These are phyloP conservation scores for Agonopterix subpropinquella DNA, from an alignment of 2,888 invertebrate species.

Conservation along the genomic window DNA sequence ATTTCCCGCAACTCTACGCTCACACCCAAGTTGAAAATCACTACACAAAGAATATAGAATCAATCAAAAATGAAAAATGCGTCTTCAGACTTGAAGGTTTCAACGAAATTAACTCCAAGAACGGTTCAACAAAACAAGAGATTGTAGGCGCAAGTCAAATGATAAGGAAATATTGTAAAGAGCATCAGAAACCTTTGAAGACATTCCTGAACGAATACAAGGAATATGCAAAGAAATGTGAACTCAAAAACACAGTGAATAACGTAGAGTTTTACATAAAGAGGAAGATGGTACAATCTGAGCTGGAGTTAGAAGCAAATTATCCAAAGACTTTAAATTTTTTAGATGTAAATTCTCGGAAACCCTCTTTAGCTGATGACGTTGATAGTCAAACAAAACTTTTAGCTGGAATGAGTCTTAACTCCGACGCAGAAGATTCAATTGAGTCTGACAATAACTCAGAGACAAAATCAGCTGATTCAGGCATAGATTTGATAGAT, in stretches of 20 bases:
- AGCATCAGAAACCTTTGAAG: constrained; percentile 24
- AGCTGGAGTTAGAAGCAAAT: constrained; percentile 28
- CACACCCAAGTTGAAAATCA: constrained; percentile 13
- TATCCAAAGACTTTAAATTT: constrained; percentile 18
- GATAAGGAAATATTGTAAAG: constrained; percentile 37
- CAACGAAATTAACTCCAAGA: constrained; percentile 19
- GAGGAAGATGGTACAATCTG: constrained; percentile 32
- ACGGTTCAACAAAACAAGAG: constrained; percentile 25
- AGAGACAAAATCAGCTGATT: not conserved
- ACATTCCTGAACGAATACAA: constrained; percentile 35
- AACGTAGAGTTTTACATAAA: constrained; percentile 38
- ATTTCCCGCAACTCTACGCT: constrained; percentile 33
- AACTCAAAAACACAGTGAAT: constrained; percentile 26
- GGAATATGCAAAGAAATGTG: constrained; percentile 25
- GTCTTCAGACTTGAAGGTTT: constrained; percentile 34
- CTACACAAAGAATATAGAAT: constrained; percentile 21
- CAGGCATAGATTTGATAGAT: too few relatives aligned
- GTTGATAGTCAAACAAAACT: not conserved
- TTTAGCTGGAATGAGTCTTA: not conserved
- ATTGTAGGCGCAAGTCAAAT: constrained; percentile 37
- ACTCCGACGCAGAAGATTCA: not conserved
- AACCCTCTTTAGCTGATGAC: not conserved
- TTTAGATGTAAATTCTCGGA: too few relatives aligned
- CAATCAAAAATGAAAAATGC: constrained; percentile 21
- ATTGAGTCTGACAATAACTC: not conserved